Base-by-base conservation (phyloP, 2,888 invertebrate species). In the Noctua janthina region DNA sequence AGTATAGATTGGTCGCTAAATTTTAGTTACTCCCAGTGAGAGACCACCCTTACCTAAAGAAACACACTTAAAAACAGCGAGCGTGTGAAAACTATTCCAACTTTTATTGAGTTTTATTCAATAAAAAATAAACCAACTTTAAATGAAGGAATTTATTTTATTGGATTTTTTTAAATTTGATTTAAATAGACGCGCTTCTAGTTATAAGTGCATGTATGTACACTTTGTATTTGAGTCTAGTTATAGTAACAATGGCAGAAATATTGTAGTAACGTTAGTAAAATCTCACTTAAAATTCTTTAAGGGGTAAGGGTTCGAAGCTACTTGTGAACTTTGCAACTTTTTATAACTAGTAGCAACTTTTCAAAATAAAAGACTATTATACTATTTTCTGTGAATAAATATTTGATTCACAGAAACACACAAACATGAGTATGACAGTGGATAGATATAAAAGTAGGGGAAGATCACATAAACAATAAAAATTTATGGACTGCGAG, bases 81-180 rank as follows among this genome's bases (percentile, higher is more conserved):
- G 66, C 88, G 90, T 89, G 89, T 84, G 89, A 89, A 89, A 88
- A 77, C 46, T 46, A 69, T 56, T 23, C 78, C 62, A 69, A 77
- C 64, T 82, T 79, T 87, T 87, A 82, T 75, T 64, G 75, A 77
- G 66, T 80, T 85, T 78, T 74, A 80, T 79, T 76, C 71, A 82
- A 89, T 76, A 81, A 75, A 73, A 81, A 79, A 70, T 29, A 29
- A 29, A 83, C 59, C 76, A 75, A 86, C n/a, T 76, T 68, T 66
- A 46, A 67, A n/a, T n/a, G 6, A 51, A 62, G 71, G 71, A 83
- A 78, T 84, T 83, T 82, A 89, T 86, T 89, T 82, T 86, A 89
- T 86, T 83, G 81, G 46, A 78, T 69, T 84, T 83, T 84, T 79
- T 76, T 80, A 85, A 78, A 80, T 83, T 82, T 85, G 56, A 87